Evolutionary conservation across 2,797 vertebrate species (phyloP).

Genomic region (Dicrostonyx torquatus): DNA sequence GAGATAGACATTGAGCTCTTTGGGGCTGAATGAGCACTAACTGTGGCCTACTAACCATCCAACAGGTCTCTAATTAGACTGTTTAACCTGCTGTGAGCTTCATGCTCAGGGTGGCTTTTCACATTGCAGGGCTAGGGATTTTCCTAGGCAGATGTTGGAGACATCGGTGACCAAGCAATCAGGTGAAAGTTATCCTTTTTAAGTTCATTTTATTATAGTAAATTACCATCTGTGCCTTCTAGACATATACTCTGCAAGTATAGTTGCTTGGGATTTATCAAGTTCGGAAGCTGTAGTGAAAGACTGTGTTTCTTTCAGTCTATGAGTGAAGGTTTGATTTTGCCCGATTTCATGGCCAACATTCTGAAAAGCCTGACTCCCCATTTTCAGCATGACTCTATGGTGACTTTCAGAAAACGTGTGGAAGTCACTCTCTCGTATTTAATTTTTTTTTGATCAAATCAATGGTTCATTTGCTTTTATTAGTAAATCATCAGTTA

Average conservation of each 20-base stretch:
- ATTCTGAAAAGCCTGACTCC: conserved; percentile 73
- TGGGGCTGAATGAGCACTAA: neutral
- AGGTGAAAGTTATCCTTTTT: neutral
- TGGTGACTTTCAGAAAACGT: neutral
- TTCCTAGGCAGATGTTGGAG: conserved; percentile 40
- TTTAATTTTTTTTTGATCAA: neutral
- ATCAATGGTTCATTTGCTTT: neutral
- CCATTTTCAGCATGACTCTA: neutral
- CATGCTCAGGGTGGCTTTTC: neutral
- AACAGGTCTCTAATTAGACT: neutral
- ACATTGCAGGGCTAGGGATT: conserved; percentile 12
- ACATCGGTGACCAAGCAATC: neutral
- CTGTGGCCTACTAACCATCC: neutral
- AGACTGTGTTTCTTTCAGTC: conserved; percentile 72
- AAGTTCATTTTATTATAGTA: neutral
- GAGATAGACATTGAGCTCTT: neutral
- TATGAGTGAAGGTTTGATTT: conserved; percentile 61
- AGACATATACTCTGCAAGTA: conserved; percentile 54
- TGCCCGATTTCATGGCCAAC: conserved; percentile 63
- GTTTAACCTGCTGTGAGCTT: neutral
- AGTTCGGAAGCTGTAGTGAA: conserved; percentile 71
- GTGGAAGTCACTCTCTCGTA: neutral
- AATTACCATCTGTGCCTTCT: neutral
- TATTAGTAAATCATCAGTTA: neutral
- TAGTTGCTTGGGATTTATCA: conserved; percentile 63